Conservation (phyloP, 1,140 invertebrate genomes). For the Tetragnatha versicolor region DNA sequence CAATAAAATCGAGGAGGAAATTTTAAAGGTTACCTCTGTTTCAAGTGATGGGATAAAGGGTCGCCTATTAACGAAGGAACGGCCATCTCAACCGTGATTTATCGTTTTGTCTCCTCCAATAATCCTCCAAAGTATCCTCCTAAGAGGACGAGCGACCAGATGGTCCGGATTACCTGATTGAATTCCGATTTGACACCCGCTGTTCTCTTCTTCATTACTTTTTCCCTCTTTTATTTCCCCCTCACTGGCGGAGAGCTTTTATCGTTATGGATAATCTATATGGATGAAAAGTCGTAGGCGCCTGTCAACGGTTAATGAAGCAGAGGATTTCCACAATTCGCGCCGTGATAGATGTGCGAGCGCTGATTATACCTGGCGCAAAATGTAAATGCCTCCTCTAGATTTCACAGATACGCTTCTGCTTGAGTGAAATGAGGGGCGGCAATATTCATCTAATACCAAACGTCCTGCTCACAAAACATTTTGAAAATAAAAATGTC, state of each 20-base stretch:
- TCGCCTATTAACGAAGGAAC: no score
- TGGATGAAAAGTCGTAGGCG: slow-evolving; percentile 52
- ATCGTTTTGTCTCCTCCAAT: slow-evolving; percentile 37
- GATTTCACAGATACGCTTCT: no score
- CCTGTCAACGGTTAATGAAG: slow-evolving; percentile 48
- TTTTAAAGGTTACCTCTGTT: no score
- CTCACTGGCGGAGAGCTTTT: slow-evolving; percentile 11
- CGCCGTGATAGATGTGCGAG: slow-evolving; percentile 47
- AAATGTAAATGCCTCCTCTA: no score
- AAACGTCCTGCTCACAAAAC: no score
- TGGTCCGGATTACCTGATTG: slow-evolving; percentile 47
- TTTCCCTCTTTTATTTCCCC: slow-evolving; percentile 16
- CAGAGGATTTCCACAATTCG: slow-evolving; percentile 39
- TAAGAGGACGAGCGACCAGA: slow-evolving; percentile 19
- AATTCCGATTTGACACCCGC: slow-evolving; percentile 47
- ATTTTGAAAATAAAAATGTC: no score
- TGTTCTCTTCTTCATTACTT: slow-evolving; percentile 35
- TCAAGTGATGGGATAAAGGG: no score
- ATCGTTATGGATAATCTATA: slow-evolving; percentile 49
- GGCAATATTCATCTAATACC: no score
- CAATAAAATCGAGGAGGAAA: no score
- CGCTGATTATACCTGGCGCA: slow-evolving; percentile 45
- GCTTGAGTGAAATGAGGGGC: no score
- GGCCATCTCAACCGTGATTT: slow-evolving; percentile 35
- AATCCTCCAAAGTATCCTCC: slow-evolving; percentile 44